Evolutionary conservation across 2,797 vertebrate species (phyloP), one percentile per base, ranked within the genome.

Genomic region (Monodelphis domestica): DNA sequence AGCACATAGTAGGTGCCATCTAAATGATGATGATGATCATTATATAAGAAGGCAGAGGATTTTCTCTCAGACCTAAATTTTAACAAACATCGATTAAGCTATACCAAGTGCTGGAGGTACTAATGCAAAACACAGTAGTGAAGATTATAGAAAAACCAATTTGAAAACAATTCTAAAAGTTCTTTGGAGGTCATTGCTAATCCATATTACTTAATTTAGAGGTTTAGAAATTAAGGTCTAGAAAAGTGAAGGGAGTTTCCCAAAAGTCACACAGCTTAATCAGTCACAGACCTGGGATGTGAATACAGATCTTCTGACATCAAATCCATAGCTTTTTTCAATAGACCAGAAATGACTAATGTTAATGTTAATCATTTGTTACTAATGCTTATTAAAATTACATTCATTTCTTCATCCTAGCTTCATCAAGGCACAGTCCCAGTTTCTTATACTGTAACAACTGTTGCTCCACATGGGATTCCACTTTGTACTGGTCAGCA

Each of bases 401-500:
- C 91, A 59, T 89, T 91, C 17, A 95, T 54, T 30, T 95, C 97
- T 93, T 97, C 90, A 33, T 95, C 96, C 59, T 97, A 99, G 99
- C 98, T 99, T 94, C 99, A 99, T 97, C 99, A 99, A 98, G 99
- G 98, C 95, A 99, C 99, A 12, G 99, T 99, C 89, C 99, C 99
- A 0, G 99, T 99, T 89, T 99, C 99, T 3, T 99, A 99, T 97
- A 99, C 99, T 0, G 98, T 99, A 97, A 99, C 99, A 91, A 99
- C 99, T 0, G 99, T 99, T 96, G 99, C 99, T 93, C 99, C 99
- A 0, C 99, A 99, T 87, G 99, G 99, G 56, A 99, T 99, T 59
- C 98, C 99, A 52, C 98, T 99, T 97, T 99, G 99, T 97, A 99
- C 99, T 6, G 99, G 99, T 95, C 99, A 99, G 98, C 99, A 99